These are phyloP conservation scores for Brachionus sp. DNA, from an alignment of 1,140 invertebrate genomes.

Conservation along the genomic window DNA sequence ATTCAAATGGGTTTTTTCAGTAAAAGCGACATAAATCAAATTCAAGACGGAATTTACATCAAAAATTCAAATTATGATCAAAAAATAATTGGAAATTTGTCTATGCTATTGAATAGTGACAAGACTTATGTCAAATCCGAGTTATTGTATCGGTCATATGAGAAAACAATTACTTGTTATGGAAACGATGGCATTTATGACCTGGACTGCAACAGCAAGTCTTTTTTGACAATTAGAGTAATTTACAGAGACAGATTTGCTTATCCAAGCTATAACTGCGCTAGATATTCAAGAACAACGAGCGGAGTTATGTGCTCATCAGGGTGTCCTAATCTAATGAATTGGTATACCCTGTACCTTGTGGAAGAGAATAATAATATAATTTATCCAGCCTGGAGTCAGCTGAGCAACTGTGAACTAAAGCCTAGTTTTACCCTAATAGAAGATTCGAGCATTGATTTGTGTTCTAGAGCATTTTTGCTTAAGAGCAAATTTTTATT, in stretches of 20 bases:
- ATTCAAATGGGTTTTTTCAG: constrained; percentile 17
- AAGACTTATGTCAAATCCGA: neutral
- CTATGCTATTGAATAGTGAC: neutral
- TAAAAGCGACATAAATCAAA: neutral
- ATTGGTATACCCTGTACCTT: neutral
- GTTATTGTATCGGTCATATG: neutral
- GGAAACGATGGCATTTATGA: neutral
- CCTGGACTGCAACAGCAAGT: neutral
- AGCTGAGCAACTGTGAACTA: neutral
- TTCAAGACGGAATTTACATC: neutral
- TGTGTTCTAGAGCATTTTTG: neutral
- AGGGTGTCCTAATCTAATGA: neutral
- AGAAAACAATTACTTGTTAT: neutral
- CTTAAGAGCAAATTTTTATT: neutral
- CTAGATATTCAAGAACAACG: neutral
- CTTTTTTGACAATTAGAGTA: neutral
- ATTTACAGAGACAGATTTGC: neutral
- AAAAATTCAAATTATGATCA: neutral
- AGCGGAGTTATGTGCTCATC: neutral
- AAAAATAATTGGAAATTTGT: neutral
- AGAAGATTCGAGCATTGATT: neutral
- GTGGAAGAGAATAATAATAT: neutral
- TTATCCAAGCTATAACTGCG: constrained; percentile 7
- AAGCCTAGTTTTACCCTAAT: neutral
- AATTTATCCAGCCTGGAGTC: neutral